Conservation (phyloP, 2,113 vertebrate species). For the Dasypus novemcinctus region DNA sequence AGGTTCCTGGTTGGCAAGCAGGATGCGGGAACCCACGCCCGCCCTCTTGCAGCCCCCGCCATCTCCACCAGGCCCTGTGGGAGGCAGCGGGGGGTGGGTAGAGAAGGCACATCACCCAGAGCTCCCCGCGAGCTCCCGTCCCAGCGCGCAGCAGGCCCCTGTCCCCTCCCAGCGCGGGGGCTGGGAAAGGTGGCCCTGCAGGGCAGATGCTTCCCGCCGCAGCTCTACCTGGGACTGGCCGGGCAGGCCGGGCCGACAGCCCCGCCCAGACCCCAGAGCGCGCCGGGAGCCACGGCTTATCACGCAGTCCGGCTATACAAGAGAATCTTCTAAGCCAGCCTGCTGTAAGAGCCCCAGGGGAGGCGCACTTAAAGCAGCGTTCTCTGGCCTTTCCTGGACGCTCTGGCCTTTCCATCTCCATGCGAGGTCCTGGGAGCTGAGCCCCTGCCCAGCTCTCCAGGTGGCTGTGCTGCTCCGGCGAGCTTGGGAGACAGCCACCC, state of each 20-base stretch:
- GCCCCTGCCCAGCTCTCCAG: background rate
- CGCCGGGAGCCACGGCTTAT: background rate
- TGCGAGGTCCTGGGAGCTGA: background rate
- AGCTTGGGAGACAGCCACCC: background rate
- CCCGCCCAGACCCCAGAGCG: background rate
- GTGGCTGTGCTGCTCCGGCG: background rate
- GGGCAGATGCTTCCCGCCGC: background rate
- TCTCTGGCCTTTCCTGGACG: background rate
- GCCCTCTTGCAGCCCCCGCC: accelerated
- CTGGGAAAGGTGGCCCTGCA: accelerated
- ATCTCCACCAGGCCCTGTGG: background rate
- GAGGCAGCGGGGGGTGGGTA: background rate
- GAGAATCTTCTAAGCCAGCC: background rate
- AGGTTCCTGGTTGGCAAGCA: background rate
- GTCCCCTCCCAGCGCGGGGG: background rate
- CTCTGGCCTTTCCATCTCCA: background rate
- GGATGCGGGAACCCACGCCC: background rate
- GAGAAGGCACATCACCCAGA: background rate
- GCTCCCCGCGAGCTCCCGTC: background rate
- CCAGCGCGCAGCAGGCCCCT: background rate
- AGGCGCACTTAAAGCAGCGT: background rate
- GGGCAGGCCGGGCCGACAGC: background rate
- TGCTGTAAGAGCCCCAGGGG: background rate
- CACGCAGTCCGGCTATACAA: background rate
- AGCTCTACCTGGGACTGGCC: background rate